Conservation (phyloP, 1,140 invertebrate genomes). For the Drosophila athabasca region DNA sequence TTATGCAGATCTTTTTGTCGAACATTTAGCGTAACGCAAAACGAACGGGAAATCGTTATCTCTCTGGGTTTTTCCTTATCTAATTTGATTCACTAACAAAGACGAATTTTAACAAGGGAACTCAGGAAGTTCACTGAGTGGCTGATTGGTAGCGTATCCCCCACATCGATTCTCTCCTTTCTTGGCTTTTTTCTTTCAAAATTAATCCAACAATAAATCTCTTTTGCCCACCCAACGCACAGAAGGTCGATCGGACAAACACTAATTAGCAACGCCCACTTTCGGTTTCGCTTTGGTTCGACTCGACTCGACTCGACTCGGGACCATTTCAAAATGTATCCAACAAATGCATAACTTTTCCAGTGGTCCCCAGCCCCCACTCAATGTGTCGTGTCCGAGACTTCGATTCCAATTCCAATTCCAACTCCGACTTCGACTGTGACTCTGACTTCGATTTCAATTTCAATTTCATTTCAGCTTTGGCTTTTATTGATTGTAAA, state of each 20-base stretch:
- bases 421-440: neutral
- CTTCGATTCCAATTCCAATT: slow-evolving; percentile 3
- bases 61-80: no score
- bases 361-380: slow-evolving; percentile 34
- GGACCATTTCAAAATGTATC: slow-evolving; percentile 49
- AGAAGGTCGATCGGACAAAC: slow-evolving; percentile 54
- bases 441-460: neutral
- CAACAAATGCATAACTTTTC: slow-evolving; percentile 38
- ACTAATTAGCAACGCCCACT: slow-evolving; percentile 71
- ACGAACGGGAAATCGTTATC: no score
- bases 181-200: slow-evolving; percentile 17
- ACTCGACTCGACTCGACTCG: neutral
- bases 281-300: slow-evolving; percentile 16
- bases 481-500: slow-evolving; percentile 51
- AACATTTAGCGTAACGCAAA: no score
- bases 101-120: no score
- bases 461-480: slow-evolving; percentile 31
- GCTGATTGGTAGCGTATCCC: no score
- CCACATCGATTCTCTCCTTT: no score
- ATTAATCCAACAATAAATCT: slow-evolving; percentile 46
- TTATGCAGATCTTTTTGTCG: no score
- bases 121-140: no score
- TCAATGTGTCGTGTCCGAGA: slow-evolving; percentile 8
- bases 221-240: slow-evolving; percentile 11
- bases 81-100: no score